Percentiles rank a stretch among this genome's conserved stretches.
Evolutionary conservation across 1,140 invertebrate genomes (phyloP).

Genomic region (Hermatobates lingyangjiaoensis): DNA sequence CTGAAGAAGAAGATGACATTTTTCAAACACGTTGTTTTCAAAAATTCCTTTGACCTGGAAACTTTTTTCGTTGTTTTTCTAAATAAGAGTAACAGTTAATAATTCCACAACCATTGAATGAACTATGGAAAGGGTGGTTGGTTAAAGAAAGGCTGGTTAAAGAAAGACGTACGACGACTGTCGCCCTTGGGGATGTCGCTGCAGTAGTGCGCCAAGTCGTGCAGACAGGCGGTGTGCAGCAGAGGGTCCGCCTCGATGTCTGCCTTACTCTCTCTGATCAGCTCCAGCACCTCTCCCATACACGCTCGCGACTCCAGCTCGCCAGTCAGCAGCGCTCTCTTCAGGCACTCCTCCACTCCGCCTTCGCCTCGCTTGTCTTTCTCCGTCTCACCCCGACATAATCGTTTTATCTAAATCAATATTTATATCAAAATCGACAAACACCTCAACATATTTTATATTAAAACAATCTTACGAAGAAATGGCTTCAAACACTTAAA

Average conservation of each 20-base stretch:
- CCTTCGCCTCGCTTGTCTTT: conserved; percentile 36
- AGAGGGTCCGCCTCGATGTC: conserved; percentile 71
- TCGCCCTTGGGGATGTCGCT: conserved; percentile 61
- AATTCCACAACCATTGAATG: neutral
- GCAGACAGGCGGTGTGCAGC: conserved; percentile 51
- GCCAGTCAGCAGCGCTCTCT: conserved; percentile 50
- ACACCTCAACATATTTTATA: too few relatives aligned
- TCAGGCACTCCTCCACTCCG: conserved; percentile 70
- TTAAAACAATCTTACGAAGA: too few relatives aligned
- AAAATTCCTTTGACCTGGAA: too few relatives aligned
- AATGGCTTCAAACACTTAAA: too few relatives aligned
- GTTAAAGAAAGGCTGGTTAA: too few relatives aligned
- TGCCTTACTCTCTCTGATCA: conserved; percentile 57
- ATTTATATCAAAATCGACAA: too few relatives aligned
- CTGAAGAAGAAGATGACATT: too few relatives aligned
- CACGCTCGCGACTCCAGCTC: conserved; percentile 54
- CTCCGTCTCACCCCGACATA: conserved; percentile 27
- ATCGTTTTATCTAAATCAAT: conserved; percentile 25
- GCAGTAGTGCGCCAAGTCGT: conserved; percentile 71
- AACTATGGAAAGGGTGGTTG: neutral
- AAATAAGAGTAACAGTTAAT: too few relatives aligned
- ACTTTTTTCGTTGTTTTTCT: too few relatives aligned
- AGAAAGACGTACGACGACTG: conserved; percentile 48
- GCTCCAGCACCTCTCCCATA: conserved; percentile 54
- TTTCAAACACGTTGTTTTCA: too few relatives aligned